Conservation (phyloP, 2,888 invertebrate genomes). For the Exocentrus adspersus region DNA sequence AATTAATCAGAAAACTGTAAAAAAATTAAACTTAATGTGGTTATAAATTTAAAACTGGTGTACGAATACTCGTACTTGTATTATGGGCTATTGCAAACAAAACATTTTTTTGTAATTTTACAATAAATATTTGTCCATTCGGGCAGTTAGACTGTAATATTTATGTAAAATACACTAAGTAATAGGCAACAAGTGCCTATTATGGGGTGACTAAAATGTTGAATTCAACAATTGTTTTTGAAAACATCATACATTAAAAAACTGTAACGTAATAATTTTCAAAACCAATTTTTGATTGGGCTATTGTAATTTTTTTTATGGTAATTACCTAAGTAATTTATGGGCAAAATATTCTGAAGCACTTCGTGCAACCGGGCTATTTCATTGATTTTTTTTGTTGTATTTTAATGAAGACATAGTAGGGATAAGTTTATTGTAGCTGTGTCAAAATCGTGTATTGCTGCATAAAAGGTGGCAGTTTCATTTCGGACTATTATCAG, state of each 20-base stretch:
- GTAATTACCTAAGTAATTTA: slow-evolving; percentile 53
- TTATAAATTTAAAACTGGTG: slow-evolving; percentile 55
- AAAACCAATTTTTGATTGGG: slow-evolving; percentile 57
- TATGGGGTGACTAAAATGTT: slow-evolving; percentile 52
- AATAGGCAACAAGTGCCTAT: slow-evolving; percentile 35
- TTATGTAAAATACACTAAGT: slow-evolving; percentile 63
- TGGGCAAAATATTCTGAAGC: slow-evolving; percentile 64
- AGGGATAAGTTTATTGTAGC: slow-evolving; percentile 32
- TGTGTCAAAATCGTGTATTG: slow-evolving; percentile 48
- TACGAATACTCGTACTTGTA: slow-evolving; percentile 51
- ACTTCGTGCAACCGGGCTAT: slow-evolving; percentile 66
- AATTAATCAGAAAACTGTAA: slow-evolving; percentile 50
- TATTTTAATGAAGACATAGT: slow-evolving; percentile 51
- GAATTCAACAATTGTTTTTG: slow-evolving; percentile 52
- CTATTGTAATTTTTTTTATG: slow-evolving; percentile 60
- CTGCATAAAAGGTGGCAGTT: slow-evolving; percentile 51
- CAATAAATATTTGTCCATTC: slow-evolving; percentile 65
- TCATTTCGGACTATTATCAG: slow-evolving; percentile 36
- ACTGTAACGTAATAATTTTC: slow-evolving; percentile 36
- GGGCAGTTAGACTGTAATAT: slow-evolving; percentile 64
- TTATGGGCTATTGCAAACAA: slow-evolving; percentile 65
- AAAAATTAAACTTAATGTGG: slow-evolving; percentile 55
- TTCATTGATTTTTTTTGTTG: slow-evolving; percentile 55
- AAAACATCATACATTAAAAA: slow-evolving; percentile 37
- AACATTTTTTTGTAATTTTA: slow-evolving; percentile 63